phyloP scores from a whole-genome alignment of 2,888 invertebrate genomes.

The Seladonia tumulorum region DNA sequence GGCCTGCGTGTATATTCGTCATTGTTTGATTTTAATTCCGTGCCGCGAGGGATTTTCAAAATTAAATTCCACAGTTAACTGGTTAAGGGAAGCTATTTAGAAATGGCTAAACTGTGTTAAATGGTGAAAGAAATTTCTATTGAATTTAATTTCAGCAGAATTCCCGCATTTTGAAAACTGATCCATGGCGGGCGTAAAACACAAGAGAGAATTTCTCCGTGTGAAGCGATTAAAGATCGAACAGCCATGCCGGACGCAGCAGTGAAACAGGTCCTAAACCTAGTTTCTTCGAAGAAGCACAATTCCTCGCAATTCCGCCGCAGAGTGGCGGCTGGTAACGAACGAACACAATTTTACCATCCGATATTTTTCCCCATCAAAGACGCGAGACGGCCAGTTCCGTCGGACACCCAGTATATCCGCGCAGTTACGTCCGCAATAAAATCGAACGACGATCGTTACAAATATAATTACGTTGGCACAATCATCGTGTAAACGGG shows the following conservation, averaged over 20 bases:
- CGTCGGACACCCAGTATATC: not conserved
- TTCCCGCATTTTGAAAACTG: not conserved
- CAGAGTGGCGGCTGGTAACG: not conserved
- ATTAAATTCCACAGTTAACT: no score
- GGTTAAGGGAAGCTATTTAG: no score
- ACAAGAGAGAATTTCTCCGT: not conserved
- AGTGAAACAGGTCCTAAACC: not conserved
- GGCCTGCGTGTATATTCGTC: no score
- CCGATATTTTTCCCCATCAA: not conserved
- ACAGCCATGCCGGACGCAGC: not conserved
- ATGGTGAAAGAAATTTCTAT: no score
- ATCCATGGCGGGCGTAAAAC: not conserved
- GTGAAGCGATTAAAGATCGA: not conserved
- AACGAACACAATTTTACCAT: not conserved
- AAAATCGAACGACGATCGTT: slow-evolving; percentile 17
- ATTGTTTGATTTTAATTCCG: no score
- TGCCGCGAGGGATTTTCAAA: no score
- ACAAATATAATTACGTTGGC: slow-evolving; percentile 13
- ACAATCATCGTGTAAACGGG: slow-evolving; percentile 15
- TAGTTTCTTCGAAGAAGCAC: not conserved
- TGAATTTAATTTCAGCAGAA: not conserved
- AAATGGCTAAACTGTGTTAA: no score
- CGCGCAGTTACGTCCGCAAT: not conserved
- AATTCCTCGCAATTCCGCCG: not conserved
- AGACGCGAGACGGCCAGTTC: not conserved